Percentiles rank a stretch among this genome's conserved stretches.
phyloP scores from a whole-genome alignment of 2,113 vertebrate species.

The Pipa parva region DNA sequence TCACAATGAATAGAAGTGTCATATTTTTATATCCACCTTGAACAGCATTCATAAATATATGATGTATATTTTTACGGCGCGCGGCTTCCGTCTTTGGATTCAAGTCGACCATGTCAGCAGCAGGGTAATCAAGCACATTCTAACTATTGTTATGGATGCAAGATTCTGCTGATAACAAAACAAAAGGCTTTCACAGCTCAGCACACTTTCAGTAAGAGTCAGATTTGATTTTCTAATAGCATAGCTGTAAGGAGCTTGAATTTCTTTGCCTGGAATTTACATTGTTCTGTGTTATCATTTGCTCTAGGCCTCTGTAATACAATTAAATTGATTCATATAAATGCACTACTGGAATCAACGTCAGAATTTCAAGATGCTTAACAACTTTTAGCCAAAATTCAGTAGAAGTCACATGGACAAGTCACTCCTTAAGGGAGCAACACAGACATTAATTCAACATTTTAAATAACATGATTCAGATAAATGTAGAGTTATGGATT shows the following conservation, averaged over 20 bases:
- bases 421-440: slow-evolving; percentile 11
- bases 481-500: no score
- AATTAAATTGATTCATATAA: slow-evolving; percentile 42
- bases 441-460: slow-evolving; percentile 13
- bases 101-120: slow-evolving; percentile 36
- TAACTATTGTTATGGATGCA: slow-evolving; percentile 37
- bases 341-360: slow-evolving; percentile 31
- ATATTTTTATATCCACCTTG: slow-evolving; percentile 13
- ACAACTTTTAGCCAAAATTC: slow-evolving; percentile 14
- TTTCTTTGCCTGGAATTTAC: slow-evolving; percentile 35
- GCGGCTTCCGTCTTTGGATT: slow-evolving; percentile 23
- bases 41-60: slow-evolving; percentile 26
- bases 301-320: slow-evolving; percentile 40
- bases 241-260: slow-evolving; percentile 26
- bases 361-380: slow-evolving; percentile 30
- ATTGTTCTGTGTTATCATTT: slow-evolving; percentile 33
- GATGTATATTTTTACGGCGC: slow-evolving; percentile 19
- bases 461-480: background rate
- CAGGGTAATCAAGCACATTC: slow-evolving; percentile 35
- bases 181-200: slow-evolving; percentile 39
- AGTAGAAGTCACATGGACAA: slow-evolving; percentile 1
- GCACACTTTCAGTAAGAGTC: slow-evolving; percentile 41
- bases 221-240: slow-evolving; percentile 43
- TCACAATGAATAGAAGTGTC: background rate
- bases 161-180: slow-evolving; percentile 42